Evolutionary conservation across 1,140 invertebrate genomes (phyloP), one percentile per base, ranked within the genome.

Genomic region (Elysia chlorotica): DNA sequence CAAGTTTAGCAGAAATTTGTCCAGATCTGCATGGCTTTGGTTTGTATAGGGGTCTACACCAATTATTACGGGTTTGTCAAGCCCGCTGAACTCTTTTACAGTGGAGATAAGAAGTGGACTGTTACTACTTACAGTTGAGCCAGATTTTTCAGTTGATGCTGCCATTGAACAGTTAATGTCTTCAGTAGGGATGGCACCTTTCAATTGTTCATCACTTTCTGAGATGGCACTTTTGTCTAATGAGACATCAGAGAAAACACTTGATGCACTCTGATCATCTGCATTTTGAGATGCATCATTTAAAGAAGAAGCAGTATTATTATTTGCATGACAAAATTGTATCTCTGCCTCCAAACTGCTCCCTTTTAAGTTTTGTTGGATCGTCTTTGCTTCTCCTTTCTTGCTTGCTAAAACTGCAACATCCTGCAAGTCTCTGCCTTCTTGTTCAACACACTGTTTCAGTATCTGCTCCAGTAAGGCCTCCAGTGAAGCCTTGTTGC

Each of bases 1-100:
- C 25, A 83, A 65, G 75, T 80, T 83, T 14, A 82, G 71, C 6
- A 83, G 70, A 48, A 81, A 81, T 62, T 83, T 83, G 54, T 80
- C 75, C 53, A 83, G 67, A 62, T 81, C 79, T 41, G 81, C 82
- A 75, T 83, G 81, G 1, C 80, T 74, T 10, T 76, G 68, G 73
- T 83, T 80, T 1, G 79, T 75, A 37, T 76, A 69, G 14, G 82
- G 82, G 48, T 83, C 79, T 23, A 83, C 65, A n/a, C 82, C 82
- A 62, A 83, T 81, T 21, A 83, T 73, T 19, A 80, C 69, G 19
- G 75, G 67, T 56, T 77, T 78, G 59, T 82, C 81, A 4, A 83
- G 56, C 23, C 82, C 82, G 78, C 82, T 83, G 63, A 83, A 83
- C 19, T 77, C n/a, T 35, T 75, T 72, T 10, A 83, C 82, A 4